These are phyloP conservation scores for Xiphophorus maculatus DNA, from an alignment of 2,113 vertebrate genomes.

Conservation along the genomic window DNA sequence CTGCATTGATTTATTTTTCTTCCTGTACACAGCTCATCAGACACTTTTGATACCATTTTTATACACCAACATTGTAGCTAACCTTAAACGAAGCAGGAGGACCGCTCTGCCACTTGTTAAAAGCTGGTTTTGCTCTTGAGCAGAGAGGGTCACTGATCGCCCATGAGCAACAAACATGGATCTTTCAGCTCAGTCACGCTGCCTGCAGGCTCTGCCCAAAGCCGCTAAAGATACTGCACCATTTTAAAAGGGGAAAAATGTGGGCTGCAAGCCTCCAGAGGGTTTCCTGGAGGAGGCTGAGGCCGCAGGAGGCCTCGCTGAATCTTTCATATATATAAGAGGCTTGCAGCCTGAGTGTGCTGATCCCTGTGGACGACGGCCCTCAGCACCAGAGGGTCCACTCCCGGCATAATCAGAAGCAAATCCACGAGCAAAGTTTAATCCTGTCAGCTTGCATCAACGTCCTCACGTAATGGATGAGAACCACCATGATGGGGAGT, in stretches of 20 bases:
- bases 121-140: not conserved
- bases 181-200: conserved; percentile 5
- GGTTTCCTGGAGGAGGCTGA: conserved; percentile 28
- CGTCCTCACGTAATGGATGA: conserved; percentile 39
- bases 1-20: too few relatives aligned
- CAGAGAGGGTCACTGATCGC: conserved; percentile 2
- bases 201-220: not conserved
- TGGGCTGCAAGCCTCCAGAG: conserved; percentile 3
- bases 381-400: conserved; percentile 2
- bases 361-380: conserved; percentile 37
- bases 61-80: not conserved
- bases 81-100: not conserved
- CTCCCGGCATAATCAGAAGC: conserved; percentile 19
- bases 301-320: conserved; percentile 1
- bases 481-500: conserved; percentile 16
- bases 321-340: conserved; percentile 22
- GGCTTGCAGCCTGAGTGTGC: conserved; percentile 31
- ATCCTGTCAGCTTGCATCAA: conserved; percentile 36
- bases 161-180: not conserved
- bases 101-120: not conserved
- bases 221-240: conserved; percentile 2
- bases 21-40: not conserved
- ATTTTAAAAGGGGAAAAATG: conserved; percentile 1
- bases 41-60: not conserved
- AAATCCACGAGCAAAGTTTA: conserved; percentile 28